Evolutionary conservation across 2,113 vertebrate genomes (phyloP).

Genomic region (Mungos mungo): DNA sequence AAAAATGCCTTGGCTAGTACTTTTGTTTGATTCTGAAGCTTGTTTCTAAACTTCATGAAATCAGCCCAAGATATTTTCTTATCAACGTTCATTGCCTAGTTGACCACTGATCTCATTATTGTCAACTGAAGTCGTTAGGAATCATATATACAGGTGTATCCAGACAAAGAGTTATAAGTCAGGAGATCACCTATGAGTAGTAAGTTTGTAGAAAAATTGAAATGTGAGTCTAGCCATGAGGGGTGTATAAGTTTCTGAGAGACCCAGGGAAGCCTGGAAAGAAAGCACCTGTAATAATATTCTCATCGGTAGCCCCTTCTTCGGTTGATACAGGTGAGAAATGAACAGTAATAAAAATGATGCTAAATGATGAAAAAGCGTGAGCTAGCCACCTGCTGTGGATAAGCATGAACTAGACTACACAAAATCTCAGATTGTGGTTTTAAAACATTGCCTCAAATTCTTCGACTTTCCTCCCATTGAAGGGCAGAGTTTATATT

Average conservation of each 20-base stretch:
- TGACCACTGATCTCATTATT: neutral
- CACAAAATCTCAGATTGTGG: neutral
- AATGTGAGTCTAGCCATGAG: neutral
- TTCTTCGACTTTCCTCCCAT: neutral
- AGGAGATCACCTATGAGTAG: neutral
- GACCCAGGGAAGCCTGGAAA: neutral
- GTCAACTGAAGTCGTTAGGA: neutral
- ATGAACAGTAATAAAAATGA: conserved; percentile 20
- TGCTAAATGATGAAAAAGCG: neutral
- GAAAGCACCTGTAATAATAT: neutral
- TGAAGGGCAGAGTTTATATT: neutral
- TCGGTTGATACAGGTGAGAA: neutral
- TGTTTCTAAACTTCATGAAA: conserved; percentile 9
- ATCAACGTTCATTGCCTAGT: neutral
- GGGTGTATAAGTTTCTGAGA: neutral
- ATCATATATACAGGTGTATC: neutral
- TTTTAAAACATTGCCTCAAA: conserved; percentile 1
- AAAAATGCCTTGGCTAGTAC: neutral
- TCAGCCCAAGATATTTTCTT: neutral
- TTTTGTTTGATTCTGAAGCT: neutral
- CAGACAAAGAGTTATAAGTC: neutral
- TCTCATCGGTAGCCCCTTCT: neutral
- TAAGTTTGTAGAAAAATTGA: conserved; percentile 36
- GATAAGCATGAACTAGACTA: neutral
- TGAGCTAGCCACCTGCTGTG: neutral